Percentiles rank a stretch among this genome's conserved stretches.
phyloP scores from a whole-genome alignment of 2,113 vertebrate genomes.

The Rostratula benghalensis region DNA sequence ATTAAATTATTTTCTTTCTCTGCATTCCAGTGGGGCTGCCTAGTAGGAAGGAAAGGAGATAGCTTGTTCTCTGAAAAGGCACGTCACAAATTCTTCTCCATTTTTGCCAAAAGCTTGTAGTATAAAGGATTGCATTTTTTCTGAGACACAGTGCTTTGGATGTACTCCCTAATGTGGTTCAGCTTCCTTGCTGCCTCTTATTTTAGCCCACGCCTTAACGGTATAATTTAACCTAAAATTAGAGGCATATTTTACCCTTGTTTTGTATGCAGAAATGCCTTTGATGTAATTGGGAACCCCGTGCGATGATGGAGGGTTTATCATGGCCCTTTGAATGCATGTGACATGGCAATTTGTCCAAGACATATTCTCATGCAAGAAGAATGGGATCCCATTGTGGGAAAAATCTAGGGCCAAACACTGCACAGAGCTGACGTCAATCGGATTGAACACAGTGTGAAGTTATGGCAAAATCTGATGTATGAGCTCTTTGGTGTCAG shows the following conservation, averaged over 20 bases:
- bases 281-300: conserved; percentile 38
- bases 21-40: not conserved
- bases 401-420: conserved; percentile 52
- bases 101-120: not conserved
- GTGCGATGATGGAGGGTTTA: conserved; percentile 42
- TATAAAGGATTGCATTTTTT: conserved; percentile 3
- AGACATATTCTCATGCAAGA: conserved; percentile 63
- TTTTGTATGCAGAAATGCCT: conserved; percentile 61
- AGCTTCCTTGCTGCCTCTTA: conserved; percentile 31
- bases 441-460: conserved; percentile 56
- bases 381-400: conserved; percentile 59
- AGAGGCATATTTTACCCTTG: conserved; percentile 48
- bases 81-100: not conserved
- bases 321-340: conserved; percentile 50
- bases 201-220: conserved; percentile 24
- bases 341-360: conserved; percentile 68
- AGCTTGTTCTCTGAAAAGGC: not conserved
- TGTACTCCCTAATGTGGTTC: conserved; percentile 5
- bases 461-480: conserved; percentile 52
- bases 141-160: conserved; percentile 2
- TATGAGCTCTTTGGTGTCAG: not conserved
- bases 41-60: not conserved
- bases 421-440: conserved; percentile 41
- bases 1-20: not conserved
- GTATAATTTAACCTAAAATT: conserved; percentile 61